These are phyloP conservation scores for Labrus mixtus DNA, from an alignment of 2,113 vertebrate species.

Conservation along the genomic window DNA sequence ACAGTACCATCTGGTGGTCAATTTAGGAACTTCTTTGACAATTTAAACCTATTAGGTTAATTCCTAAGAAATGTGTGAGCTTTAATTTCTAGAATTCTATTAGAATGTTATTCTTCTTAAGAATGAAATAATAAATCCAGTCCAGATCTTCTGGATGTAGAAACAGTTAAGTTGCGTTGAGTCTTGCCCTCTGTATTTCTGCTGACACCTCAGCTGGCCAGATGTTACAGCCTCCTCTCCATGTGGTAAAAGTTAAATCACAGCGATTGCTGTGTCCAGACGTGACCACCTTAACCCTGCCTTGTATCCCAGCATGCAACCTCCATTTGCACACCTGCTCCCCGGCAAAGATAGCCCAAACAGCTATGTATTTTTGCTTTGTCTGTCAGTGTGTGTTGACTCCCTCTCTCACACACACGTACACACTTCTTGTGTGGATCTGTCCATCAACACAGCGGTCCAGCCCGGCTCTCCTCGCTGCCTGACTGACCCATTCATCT, in stretches of 20 bases:
- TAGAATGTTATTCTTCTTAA: no score
- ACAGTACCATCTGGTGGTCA: constrained; percentile 66
- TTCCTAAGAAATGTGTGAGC: no score
- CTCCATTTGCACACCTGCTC: constrained; percentile 71
- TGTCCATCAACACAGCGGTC: constrained; percentile 66
- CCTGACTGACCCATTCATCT: constrained; percentile 83
- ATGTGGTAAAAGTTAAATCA: constrained; percentile 66
- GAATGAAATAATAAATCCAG: no score
- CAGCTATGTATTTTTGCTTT: constrained; percentile 57
- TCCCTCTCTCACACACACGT: constrained; percentile 7
- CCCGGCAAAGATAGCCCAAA: constrained; percentile 47
- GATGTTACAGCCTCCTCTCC: constrained; percentile 29
- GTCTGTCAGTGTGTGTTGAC: constrained; percentile 27
- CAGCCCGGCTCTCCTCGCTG: constrained; percentile 58
- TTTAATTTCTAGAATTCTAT: neutral
- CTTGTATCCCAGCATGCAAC: constrained; percentile 66
- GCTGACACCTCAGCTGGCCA: constrained; percentile 28
- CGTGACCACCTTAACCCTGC: constrained; percentile 37
- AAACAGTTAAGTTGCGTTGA: no score
- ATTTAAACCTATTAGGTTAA: neutral
- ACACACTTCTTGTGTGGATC: constrained; percentile 43
- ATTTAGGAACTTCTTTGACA: constrained; percentile 14
- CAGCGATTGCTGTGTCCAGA: constrained; percentile 53
- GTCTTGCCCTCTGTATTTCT: neutral
- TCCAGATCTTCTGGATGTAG: no score